Evolutionary conservation across 2,888 invertebrate genomes (phyloP).

Genomic region (Camponotus fellah): DNA sequence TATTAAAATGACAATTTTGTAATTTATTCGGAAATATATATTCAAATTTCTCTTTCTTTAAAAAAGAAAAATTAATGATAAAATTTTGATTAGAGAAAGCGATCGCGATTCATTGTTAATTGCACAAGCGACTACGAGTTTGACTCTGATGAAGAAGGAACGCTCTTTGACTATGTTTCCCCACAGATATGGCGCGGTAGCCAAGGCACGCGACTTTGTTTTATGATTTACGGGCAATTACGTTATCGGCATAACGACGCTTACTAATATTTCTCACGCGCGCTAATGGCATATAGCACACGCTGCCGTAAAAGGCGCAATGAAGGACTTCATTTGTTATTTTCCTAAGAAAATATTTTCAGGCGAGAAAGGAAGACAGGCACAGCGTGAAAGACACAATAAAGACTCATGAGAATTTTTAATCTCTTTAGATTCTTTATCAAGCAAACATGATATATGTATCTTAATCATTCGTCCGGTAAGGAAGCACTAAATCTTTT

Average conservation of each 20-base stretch:
- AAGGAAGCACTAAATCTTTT: background rate
- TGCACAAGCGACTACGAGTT: background rate
- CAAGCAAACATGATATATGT: background rate
- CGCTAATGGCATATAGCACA: constrained; percentile 60
- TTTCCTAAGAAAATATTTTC: constrained; percentile 43
- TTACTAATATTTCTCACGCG: constrained; percentile 66
- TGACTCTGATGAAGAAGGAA: background rate
- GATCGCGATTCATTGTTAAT: background rate
- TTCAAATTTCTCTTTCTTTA: background rate
- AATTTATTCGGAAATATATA: background rate
- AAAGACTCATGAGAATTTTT: background rate
- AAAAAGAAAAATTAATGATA: background rate
- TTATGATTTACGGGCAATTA: constrained; percentile 72
- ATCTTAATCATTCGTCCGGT: background rate
- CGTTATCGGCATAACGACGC: constrained; percentile 71
- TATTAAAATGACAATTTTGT: background rate
- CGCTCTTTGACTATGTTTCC: constrained; percentile 1
- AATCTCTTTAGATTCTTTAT: constrained; percentile 19
- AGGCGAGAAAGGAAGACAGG: background rate
- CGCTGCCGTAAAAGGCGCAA: constrained; percentile 53
- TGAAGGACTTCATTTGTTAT: constrained; percentile 58
- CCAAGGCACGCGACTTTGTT: constrained; percentile 66
- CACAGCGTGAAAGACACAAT: background rate
- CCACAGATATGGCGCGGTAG: background rate
- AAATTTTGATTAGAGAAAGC: too few species aligned